These are phyloP conservation scores for Lutjanus erythropterus DNA, from an alignment of 2,113 vertebrate species.

Conservation along the genomic window DNA sequence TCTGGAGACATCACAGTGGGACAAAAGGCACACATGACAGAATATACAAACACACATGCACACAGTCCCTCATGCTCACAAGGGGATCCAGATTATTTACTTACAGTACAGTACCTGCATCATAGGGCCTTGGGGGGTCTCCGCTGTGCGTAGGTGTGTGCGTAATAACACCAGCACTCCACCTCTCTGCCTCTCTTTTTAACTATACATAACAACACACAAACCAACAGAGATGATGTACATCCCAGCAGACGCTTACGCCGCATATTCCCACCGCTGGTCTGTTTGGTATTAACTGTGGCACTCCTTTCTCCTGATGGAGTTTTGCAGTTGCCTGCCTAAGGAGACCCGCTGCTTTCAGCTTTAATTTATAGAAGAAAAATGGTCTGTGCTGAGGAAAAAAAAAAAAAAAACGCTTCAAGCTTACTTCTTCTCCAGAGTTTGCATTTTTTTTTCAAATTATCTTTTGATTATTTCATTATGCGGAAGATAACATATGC, in stretches of 20 bases:
- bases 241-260: conserved; percentile 49
- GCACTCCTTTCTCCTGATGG: conserved; percentile 12
- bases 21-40: conserved; percentile 54
- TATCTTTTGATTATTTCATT: conserved; percentile 20
- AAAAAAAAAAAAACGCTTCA: neutral
- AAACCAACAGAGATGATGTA: conserved; percentile 52
- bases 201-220: conserved; percentile 41
- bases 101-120: conserved; percentile 66
- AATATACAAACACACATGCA: conserved; percentile 52
- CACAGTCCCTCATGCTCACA: conserved; percentile 25
- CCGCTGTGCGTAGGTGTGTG: conserved; percentile 65
- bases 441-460: conserved; percentile 12
- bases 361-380: conserved; percentile 43
- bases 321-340: conserved; percentile 27
- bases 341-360: conserved; percentile 31
- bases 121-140: conserved; percentile 47
- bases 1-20: conserved; percentile 62
- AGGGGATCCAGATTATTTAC: conserved; percentile 71
- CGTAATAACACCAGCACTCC: conserved; percentile 50
- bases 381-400: neutral
- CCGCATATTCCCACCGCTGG: conserved; percentile 43
- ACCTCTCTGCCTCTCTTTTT: conserved; percentile 23
- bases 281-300: conserved; percentile 32
- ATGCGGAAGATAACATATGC: conserved; percentile 1
- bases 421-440: conserved; percentile 13